Evolutionary conservation across 2,888 invertebrate species (phyloP).

Genomic region (Heteromurus nitidus): DNA sequence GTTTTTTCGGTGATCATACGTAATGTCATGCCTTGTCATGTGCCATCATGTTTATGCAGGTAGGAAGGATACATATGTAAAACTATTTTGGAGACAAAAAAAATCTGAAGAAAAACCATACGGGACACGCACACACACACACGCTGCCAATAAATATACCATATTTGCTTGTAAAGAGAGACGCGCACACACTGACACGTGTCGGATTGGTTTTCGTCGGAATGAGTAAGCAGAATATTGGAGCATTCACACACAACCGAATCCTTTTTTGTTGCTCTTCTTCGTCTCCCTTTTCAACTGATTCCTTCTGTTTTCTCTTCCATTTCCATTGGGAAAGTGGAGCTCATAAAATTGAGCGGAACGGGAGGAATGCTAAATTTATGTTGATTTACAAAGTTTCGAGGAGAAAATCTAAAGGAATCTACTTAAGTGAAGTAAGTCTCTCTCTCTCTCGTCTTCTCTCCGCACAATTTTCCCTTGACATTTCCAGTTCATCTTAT

Average conservation of each 20-base stretch:
- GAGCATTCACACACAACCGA: conserved; percentile 17
- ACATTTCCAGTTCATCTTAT: too few relatives aligned
- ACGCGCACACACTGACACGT: conserved; percentile 53
- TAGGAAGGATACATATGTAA: conserved; percentile 15
- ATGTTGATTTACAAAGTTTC: conserved; percentile 44
- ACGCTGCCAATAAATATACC: too few relatives aligned
- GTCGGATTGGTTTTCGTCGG: conserved; percentile 57
- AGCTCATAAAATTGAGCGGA: conserved; percentile 42
- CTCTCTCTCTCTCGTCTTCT: too few relatives aligned
- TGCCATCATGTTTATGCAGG: conserved; percentile 47
- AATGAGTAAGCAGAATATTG: conserved; percentile 19
- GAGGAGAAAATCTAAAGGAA: too few relatives aligned
- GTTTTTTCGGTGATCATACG: conserved; percentile 24
- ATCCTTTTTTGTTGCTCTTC: background rate
- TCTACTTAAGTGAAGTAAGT: too few relatives aligned
- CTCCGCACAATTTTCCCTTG: too few relatives aligned
- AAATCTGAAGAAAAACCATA: background rate
- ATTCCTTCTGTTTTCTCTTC: conserved; percentile 27
- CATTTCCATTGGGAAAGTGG: conserved; percentile 33
- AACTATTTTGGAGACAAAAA: background rate
- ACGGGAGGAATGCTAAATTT: conserved; percentile 27
- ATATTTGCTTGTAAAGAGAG: background rate
- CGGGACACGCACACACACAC: background rate
- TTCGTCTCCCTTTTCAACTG: conserved; percentile 23
- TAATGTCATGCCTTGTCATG: conserved; percentile 54